These are phyloP conservation scores for Albula goreensis DNA, from an alignment of 2,113 vertebrate genomes.

Conservation along the genomic window DNA sequence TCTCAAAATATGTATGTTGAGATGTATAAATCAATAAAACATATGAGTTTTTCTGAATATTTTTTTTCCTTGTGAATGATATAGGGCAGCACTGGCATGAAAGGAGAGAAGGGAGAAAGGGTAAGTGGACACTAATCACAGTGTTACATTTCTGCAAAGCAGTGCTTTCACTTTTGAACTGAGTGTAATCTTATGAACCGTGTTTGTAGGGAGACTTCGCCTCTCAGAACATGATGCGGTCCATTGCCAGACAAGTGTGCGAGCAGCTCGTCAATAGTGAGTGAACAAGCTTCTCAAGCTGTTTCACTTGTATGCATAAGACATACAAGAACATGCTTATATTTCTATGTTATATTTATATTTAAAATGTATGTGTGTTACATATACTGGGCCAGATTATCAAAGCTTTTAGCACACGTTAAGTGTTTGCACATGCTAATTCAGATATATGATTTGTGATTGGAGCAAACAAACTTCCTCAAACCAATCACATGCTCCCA, in stretches of 20 bases:
- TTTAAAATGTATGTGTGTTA: too few relatives aligned
- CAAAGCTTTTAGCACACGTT: too few relatives aligned
- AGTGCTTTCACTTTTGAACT: not conserved
- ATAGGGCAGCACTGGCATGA: slow-evolving; percentile 84
- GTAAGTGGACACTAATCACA: slow-evolving; percentile 68
- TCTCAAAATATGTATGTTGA: too few relatives aligned
- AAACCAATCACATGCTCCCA: too few relatives aligned
- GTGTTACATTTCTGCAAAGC: not conserved
- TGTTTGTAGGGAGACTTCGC: slow-evolving; percentile 86
- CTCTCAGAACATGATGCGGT: slow-evolving; percentile 96
- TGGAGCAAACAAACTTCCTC: too few relatives aligned
- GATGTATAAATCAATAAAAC: too few relatives aligned
- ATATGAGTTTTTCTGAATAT: not conserved
- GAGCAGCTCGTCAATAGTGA: slow-evolving; percentile 96
- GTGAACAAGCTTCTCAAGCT: not conserved
- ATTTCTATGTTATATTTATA: too few relatives aligned
- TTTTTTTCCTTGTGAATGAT: slow-evolving; percentile 44
- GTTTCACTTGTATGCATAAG: not conserved
- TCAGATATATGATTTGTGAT: too few relatives aligned
- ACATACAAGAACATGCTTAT: not conserved
- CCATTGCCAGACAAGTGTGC: slow-evolving; percentile 98
- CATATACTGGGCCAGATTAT: too few relatives aligned
- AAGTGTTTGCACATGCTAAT: too few relatives aligned
- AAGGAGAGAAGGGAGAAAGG: slow-evolving; percentile 95
- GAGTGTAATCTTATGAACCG: slow-evolving; percentile 16